Conservation (phyloP, 2,113 vertebrate genomes). For the Datnioides undecimradiatus region DNA sequence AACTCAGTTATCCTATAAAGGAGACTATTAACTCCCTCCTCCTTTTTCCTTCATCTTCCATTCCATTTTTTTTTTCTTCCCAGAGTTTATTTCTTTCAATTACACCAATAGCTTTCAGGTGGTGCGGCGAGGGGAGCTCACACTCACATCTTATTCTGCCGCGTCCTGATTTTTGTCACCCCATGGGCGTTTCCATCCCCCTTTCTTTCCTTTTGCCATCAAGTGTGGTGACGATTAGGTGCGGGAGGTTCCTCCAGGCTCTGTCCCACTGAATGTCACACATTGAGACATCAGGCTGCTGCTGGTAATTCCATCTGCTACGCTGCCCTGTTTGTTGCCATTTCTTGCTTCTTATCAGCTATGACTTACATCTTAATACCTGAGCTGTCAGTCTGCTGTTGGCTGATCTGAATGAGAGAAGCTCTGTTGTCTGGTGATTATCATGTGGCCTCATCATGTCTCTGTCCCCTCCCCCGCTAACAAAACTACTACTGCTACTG, state of each 20-base stretch:
- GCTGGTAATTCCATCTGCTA: conserved; percentile 64
- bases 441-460: not conserved
- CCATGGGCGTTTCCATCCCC: not conserved
- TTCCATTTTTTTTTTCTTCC: conserved; percentile 24
- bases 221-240: conserved; percentile 43
- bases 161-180: conserved; percentile 41
- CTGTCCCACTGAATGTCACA: conserved; percentile 51
- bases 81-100: conserved; percentile 75
- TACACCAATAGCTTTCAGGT: conserved; percentile 54
- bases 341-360: conserved; percentile 46
- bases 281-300: conserved; percentile 54
- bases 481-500: not conserved
- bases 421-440: not conserved
- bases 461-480: conserved; percentile 1
- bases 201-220: conserved; percentile 32
- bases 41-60: conserved; percentile 29
- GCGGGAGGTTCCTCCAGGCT: conserved; percentile 49
- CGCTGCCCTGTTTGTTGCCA: conserved; percentile 41
- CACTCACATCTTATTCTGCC: conserved; percentile 57
- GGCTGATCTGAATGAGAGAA: conserved; percentile 28
- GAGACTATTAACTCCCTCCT: conserved; percentile 57
- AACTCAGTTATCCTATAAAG: conserved; percentile 70
- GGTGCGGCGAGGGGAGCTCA: conserved; percentile 35
- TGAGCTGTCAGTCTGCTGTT: conserved; percentile 29
- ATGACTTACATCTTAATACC: conserved; percentile 33